phyloP scores from a whole-genome alignment of 1,140 invertebrate species.

The Drosophila carrolli region DNA sequence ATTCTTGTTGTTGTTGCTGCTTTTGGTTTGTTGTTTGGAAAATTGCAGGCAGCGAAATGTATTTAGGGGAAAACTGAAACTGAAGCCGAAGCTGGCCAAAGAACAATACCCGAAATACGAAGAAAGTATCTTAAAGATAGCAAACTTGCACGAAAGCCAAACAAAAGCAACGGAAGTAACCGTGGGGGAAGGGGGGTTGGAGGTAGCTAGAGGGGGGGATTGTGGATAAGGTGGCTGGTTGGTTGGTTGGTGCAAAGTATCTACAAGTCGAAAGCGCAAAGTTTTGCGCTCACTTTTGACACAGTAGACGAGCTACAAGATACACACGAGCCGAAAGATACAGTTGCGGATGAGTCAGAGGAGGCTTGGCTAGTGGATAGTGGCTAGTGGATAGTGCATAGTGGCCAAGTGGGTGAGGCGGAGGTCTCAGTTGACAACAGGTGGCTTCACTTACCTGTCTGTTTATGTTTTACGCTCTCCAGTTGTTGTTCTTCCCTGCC shows the following conservation, averaged over 20 bases:
- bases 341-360: slow-evolving; percentile 19
- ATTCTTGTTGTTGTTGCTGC: slow-evolving; percentile 27
- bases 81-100: slow-evolving; percentile 24
- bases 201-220: not conserved
- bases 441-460: slow-evolving; percentile 58
- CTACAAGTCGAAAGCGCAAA: slow-evolving; percentile 63
- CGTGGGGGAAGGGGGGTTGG: not conserved
- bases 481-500: slow-evolving; percentile 31
- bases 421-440: slow-evolving; percentile 53
- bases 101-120: slow-evolving; percentile 50
- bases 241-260: slow-evolving; percentile 19
- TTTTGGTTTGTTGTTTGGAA: slow-evolving; percentile 17
- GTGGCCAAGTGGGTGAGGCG: not conserved
- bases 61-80: slow-evolving; percentile 24
- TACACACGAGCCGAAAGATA: slow-evolving; percentile 20
- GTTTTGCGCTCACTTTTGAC: slow-evolving; percentile 78
- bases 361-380: slow-evolving; percentile 9
- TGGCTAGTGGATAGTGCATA: not conserved
- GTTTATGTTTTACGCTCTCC: slow-evolving; percentile 35
- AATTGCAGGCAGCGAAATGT: slow-evolving; percentile 35
- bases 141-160: slow-evolving; percentile 40
- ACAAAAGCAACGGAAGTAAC: slow-evolving; percentile 36
- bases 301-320: slow-evolving; percentile 44
- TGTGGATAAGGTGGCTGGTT: slow-evolving; percentile 2
- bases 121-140: slow-evolving; percentile 62